Evolutionary conservation across 2,888 invertebrate species (phyloP), one percentile per base, ranked within the genome.

Genomic region (Ochlodes sylvanus): DNA sequence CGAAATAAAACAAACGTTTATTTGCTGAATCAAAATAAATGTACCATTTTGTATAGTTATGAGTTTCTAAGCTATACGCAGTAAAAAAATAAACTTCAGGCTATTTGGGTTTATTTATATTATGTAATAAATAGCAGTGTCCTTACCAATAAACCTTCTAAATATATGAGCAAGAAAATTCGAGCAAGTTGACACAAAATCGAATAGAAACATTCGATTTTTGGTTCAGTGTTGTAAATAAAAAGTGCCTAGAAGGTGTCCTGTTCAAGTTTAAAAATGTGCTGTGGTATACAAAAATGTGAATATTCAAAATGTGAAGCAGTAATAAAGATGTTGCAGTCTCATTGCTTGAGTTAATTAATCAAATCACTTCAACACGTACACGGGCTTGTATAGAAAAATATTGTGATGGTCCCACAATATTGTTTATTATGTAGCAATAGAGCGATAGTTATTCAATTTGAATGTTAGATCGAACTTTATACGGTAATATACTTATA

Each of bases 261-360:
- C 52, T 66, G 61, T 67, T 21, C 34, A 67, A 67, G 67, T 58
- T 44, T 32, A n/a, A 21, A n/a, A 34, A 63, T 52, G 54, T 63
- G 62, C 63, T 69, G 56, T 68, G 52, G 52, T 56, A 50, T 27
- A 41, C n/a, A 58, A 42, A 58, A 41, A 38, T 56, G 54, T 57
- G 19, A 56, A 32, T 32, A 63, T 58, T 34, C 32, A 61, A 68
- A 64, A 17, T n/a, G 63, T 42, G 7, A 70, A 69, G 72, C 71
- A 50, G 38, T 50, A 41, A 57, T 21, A 68, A 63, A 63, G 58
- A 71, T 70, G 69, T 66, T 71, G 56, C 69, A 56, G 38, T 71
- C 38, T 66, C 63, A 42, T 55, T 9, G 17, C 34, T 27, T 52
- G 9, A 34, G 2, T 15, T 9, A 34, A 34, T 34, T 12, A 21